These are phyloP conservation scores for Nycticorax nycticorax DNA, from an alignment of 2,113 vertebrate genomes.

Conservation along the genomic window DNA sequence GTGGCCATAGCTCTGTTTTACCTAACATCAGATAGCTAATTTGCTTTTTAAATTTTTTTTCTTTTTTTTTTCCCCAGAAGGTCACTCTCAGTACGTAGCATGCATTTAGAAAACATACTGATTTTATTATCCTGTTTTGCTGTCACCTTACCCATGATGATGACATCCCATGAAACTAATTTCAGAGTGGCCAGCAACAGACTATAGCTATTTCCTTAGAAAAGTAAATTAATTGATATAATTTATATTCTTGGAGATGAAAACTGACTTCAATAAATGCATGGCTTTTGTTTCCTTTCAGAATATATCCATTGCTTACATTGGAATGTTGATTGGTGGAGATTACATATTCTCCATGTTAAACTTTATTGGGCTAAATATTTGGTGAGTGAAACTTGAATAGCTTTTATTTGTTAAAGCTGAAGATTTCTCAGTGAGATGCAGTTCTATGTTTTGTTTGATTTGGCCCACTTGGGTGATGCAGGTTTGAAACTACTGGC, in stretches of 20 bases:
- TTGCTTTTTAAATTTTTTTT: not conserved
- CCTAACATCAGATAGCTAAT: not conserved
- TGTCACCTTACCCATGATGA: not conserved
- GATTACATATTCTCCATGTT: constrained; percentile 90
- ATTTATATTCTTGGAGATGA: not conserved
- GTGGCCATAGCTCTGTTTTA: not conserved
- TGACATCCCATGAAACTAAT: not conserved
- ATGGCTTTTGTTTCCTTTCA: constrained; percentile 61
- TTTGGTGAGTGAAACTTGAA: constrained; percentile 85
- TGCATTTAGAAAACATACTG: not conserved
- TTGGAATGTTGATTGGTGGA: constrained; percentile 89
- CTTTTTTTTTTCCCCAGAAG: not conserved
- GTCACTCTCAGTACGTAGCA: not conserved
- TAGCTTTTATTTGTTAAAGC: not conserved
- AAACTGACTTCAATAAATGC: not conserved
- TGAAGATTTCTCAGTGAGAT: not conserved
- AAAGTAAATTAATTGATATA: not conserved
- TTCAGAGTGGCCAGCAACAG: not conserved
- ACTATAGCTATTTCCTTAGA: not conserved
- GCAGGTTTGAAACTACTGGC: not conserved
- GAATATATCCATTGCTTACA: constrained; percentile 90
- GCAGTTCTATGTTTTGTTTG: not conserved
- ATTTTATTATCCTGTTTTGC: not conserved
- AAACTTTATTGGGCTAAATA: constrained; percentile 91
- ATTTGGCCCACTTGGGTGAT: not conserved